Evolutionary conservation across 37 sponge, comb jelly and placozoan species (phyloP), one percentile per base, ranked within the genome.

Genomic region (Petrosia ficiformis): DNA sequence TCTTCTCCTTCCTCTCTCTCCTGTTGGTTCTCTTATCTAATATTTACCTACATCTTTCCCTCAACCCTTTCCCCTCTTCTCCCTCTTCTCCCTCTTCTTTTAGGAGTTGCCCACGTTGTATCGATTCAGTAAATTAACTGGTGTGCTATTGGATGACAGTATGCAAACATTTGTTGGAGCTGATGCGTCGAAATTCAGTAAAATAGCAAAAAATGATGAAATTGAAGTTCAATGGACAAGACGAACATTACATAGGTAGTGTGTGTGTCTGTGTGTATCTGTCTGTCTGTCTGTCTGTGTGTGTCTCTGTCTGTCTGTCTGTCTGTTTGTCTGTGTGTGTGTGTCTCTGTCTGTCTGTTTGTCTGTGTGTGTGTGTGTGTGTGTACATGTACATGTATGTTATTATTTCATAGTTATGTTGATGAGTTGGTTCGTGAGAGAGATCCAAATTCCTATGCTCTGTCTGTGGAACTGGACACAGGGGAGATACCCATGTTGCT

Each of bases 401-500:
- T n/a, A n/a, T n/a, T n/a, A 59, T 29, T 0, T 0, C 43, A 48
- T 48, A 87, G 87, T 54, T 87, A 44, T 76, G 77, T 87, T 21
- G 57, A 69, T n/a, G 44, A 61, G 5, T 64, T 77, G 0, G 77
- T 63, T 29, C 26, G 29, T 2, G 28, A 25, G 21, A 52, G 87
- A 36, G 77, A 87, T 56, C 37, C 70, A 21, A 77, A 76, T 33
- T 57, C 11, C 36, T 87, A 87, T 44, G 37, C 81, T 29, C 72
- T 87, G 28, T 80, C 81, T 2, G 76, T 87, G 81, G 87, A 87
- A 31, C 35, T 80, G 1, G 87, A 71, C 2, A 64, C 79, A 2
- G 43, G 58, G n/a, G n/a, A 22, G 5, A 66, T 79, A 6, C 73
- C 85, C 21, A 85, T 79, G 33, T 65, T 85, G 31, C 59, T 85